Evolutionary conservation across 2,888 invertebrate genomes (phyloP).

Genomic region (Formica aserva): DNA sequence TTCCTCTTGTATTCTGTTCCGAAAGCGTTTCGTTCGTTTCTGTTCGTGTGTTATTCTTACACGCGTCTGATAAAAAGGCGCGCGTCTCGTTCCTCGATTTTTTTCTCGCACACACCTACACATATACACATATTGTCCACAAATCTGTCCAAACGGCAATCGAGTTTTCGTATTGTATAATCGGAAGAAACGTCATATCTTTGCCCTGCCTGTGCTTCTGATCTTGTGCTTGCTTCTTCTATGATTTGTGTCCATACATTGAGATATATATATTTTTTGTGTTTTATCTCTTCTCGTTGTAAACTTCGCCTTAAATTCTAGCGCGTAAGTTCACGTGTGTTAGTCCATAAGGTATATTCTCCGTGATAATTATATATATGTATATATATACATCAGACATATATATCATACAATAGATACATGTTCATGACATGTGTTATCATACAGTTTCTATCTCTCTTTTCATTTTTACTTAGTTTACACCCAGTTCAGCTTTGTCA

Average conservation of each 20-base stretch:
- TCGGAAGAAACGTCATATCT: constrained; percentile 64
- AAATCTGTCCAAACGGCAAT: constrained; percentile 53
- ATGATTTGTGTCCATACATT: constrained; percentile 69
- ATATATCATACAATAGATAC: constrained; percentile 44
- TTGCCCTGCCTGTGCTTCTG: constrained; percentile 79
- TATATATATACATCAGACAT: constrained; percentile 42
- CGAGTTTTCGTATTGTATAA: constrained; percentile 60
- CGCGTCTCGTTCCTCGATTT: constrained; percentile 69
- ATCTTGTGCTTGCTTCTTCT: constrained; percentile 81
- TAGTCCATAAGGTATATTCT: constrained; percentile 41
- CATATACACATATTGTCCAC: constrained; percentile 38
- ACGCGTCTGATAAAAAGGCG: constrained; percentile 68
- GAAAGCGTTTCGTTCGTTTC: constrained; percentile 77
- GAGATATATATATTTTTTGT: constrained; percentile 53
- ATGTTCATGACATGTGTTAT: constrained; percentile 36
- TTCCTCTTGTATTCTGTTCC: constrained; percentile 82
- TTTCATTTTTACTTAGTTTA: constrained; percentile 42
- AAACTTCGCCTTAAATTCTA: constrained; percentile 51
- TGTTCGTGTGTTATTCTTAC: constrained; percentile 76
- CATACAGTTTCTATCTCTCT: constrained; percentile 40
- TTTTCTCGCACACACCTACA: constrained; percentile 66
- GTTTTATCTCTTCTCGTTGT: constrained; percentile 54
- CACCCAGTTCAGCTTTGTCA: constrained; percentile 22
- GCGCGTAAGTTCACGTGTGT: constrained; percentile 48
- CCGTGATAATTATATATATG: constrained; percentile 12